These are phyloP conservation scores for Oreochromis tanganicae DNA, from an alignment of 2,113 vertebrate species.

Conservation along the genomic window DNA sequence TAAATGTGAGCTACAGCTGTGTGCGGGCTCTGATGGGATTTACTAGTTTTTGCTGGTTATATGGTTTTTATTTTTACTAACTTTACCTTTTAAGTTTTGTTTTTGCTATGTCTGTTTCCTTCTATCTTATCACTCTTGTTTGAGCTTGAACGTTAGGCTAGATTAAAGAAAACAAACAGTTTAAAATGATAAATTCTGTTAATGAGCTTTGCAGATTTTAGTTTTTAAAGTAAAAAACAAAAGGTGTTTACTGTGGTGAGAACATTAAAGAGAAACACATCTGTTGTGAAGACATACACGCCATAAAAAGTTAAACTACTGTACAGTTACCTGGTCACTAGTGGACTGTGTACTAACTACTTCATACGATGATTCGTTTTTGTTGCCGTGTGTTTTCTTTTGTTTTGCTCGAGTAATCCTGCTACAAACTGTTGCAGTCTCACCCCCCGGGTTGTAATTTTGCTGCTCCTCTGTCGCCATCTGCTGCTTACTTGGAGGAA, in stretches of 20 bases:
- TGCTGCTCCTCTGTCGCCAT: constrained; percentile 36
- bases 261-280: background rate
- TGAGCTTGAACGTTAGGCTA: background rate
- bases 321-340: background rate
- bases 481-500: constrained; percentile 36
- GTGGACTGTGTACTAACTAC: background rate
- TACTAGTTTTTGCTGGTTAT: background rate
- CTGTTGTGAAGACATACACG: background rate
- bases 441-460: background rate
- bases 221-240: background rate
- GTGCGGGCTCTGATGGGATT: background rate
- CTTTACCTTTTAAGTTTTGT: background rate
- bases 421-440: background rate
- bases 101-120: too few species aligned
- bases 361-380: background rate
- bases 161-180: background rate
- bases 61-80: background rate
- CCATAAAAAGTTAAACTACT: background rate
- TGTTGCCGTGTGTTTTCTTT: background rate
- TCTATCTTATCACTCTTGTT: background rate
- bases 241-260: background rate
- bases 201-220: background rate
- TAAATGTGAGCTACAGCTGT: constrained; percentile 74
- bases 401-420: background rate
- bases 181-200: background rate